Evolutionary conservation across 2,888 invertebrate species (phyloP), one percentile per base, ranked within the genome.

Genomic region (Latheticus oryzae): DNA sequence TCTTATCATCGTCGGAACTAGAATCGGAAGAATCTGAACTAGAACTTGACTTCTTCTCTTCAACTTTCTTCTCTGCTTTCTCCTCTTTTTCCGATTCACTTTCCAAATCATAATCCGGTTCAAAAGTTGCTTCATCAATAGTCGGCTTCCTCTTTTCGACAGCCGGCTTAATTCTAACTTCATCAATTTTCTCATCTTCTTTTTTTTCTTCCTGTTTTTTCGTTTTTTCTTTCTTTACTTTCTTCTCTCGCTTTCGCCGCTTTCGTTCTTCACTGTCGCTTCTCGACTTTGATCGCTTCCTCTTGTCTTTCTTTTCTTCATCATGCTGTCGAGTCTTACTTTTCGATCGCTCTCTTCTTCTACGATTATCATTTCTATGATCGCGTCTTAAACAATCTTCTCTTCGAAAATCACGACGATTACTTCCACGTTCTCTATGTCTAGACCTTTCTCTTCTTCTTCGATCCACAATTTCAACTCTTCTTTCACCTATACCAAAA

Each of bases 61-160:
- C 78, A 58, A 62, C 57, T 13, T 60, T 63, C 0, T 66, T 47
- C 4, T 69, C 65, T 73, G 76, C 66, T 83, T 84, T 73, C 83
- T 77, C 76, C 21, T 85, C 84, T 7, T 82, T 83, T 58, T 87
- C 87, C 1, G 80, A 79, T 65, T 88, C 88, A 11, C 81, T 83
- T 57, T 88, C 88, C 2, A 86, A 81, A 63, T 89, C 89, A 74
- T 90, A 89, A 72, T 90, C 89, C 0, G 89, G 89, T 69, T 87
- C 89, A 71, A 89, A 89, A 70, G 82, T 87, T 0, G 88, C 84
- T 76, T 90, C 90, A 66, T 90, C 89, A 28, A 89, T 76, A 3
- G 85, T 84, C 4, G 87, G 84, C 68, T 88, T 87, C 65, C 89
- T 87, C 61, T 86, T 67, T 59, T 73, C 72, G 12, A 74, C 71